Evolutionary conservation across 2,113 vertebrate genomes (phyloP).

Genomic region (Elachura formosa): DNA sequence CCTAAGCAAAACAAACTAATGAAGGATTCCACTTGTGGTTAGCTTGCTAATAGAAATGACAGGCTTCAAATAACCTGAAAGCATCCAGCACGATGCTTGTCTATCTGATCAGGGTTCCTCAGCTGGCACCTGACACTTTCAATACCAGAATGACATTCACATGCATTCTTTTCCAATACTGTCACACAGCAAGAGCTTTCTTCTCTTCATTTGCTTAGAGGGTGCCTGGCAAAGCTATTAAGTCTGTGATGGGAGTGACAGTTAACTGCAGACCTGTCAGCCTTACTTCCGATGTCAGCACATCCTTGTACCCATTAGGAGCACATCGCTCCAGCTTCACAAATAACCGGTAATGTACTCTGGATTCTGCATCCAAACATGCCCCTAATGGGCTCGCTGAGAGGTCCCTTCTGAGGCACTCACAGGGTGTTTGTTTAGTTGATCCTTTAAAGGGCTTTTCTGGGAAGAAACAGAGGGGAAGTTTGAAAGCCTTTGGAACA

Average conservation of each 20-base stretch:
- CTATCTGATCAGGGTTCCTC: slow-evolving; percentile 77
- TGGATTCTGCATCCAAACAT: slow-evolving; percentile 20
- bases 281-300: slow-evolving; percentile 75
- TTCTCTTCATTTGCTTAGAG: slow-evolving; percentile 76
- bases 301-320: slow-evolving; percentile 78
- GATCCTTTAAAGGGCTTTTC: slow-evolving; percentile 4
- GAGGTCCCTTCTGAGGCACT: slow-evolving; percentile 14
- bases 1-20: slow-evolving; percentile 76
- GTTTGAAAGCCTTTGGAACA: neutral
- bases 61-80: slow-evolving; percentile 80
- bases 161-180: slow-evolving; percentile 72
- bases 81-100: slow-evolving; percentile 72
- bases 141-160: slow-evolving; percentile 81
- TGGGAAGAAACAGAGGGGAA: neutral
- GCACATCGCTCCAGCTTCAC: slow-evolving; percentile 59
- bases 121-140: slow-evolving; percentile 78
- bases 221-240: slow-evolving; percentile 81
- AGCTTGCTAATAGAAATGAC: slow-evolving; percentile 80
- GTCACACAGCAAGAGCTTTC: slow-evolving; percentile 77
- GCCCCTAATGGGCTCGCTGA: slow-evolving; percentile 1
- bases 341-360: slow-evolving; percentile 52
- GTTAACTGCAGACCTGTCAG: slow-evolving; percentile 78
- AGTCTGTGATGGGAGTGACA: slow-evolving; percentile 80
- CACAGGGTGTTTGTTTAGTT: neutral
- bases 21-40: slow-evolving; percentile 76